Evolutionary conservation across 2,113 vertebrate genomes (phyloP).

Genomic region (Calidris pygmaea): DNA sequence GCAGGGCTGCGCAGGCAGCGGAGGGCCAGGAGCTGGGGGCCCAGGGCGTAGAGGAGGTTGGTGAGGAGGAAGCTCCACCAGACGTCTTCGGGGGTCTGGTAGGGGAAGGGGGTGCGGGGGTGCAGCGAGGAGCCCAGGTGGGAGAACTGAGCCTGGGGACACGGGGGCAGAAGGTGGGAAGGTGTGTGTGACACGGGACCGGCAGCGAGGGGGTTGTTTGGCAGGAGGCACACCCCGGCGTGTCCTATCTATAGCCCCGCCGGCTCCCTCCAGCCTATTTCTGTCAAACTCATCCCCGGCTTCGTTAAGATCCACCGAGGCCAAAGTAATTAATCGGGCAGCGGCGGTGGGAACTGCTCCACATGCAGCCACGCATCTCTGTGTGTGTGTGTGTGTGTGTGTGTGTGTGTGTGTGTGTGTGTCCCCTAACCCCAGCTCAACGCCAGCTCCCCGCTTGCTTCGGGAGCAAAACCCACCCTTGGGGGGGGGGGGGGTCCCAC

Average conservation of each 20-base stretch:
- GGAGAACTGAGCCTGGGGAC: slow-evolving; percentile 84
- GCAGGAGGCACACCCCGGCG: background rate
- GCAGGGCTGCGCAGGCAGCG: slow-evolving; percentile 69
- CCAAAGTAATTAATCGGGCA: background rate
- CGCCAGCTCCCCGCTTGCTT: fast-evolving
- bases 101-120: slow-evolving; percentile 79
- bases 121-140: slow-evolving; percentile 86
- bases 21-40: slow-evolving; percentile 77
- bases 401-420: too few relatives aligned
- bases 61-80: slow-evolving; percentile 73
- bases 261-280: background rate
- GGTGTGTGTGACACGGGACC: fast-evolving
- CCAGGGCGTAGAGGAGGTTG: slow-evolving; percentile 77
- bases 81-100: slow-evolving; percentile 78
- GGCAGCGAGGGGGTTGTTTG: fast-evolving
- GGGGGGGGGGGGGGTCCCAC: background rate
- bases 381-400: fast-evolving
- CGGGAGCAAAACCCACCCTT: background rate
- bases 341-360: background rate
- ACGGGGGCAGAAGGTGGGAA: background rate
- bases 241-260: background rate
- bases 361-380: fast-evolving
- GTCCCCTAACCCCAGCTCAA: background rate
- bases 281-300: background rate
- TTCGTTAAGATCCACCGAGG: background rate